phyloP scores from a whole-genome alignment of 2,888 invertebrate genomes.

The Papilio elwesi region DNA sequence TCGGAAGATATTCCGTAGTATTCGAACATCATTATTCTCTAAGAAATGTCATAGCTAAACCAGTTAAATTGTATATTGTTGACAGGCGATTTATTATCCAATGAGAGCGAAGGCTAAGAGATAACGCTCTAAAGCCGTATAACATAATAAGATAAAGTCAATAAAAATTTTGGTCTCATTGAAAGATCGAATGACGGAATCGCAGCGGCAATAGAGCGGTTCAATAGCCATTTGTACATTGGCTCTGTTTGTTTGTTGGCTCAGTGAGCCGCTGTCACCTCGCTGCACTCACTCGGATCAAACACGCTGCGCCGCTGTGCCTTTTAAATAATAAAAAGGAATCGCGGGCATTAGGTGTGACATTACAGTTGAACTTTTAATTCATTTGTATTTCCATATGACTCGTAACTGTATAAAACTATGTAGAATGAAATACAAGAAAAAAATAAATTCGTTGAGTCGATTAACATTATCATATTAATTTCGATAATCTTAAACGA shows the following conservation, averaged over 20 bases:
- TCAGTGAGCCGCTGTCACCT: conserved; percentile 58
- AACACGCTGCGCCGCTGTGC: conserved; percentile 4
- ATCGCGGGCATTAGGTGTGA: not conserved
- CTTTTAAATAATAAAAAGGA: conserved; percentile 17
- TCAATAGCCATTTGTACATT: conserved; percentile 66
- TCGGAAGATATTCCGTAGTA: too few relatives aligned
- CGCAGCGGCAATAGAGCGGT: conserved; percentile 66
- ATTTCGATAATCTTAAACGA: too few relatives aligned
- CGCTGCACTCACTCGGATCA: conserved; percentile 15
- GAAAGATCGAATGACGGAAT: conserved; percentile 72
- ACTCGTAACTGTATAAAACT: not conserved
- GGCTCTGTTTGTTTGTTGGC: conserved; percentile 66
- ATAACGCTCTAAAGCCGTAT: too few relatives aligned
- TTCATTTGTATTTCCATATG: not conserved
- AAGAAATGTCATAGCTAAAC: too few relatives aligned
- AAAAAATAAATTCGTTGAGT: not conserved
- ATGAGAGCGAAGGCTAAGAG: too few relatives aligned
- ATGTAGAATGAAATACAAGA: not conserved
- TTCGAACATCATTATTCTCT: too few relatives aligned
- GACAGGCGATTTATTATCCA: too few relatives aligned
- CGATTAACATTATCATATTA: too few relatives aligned
- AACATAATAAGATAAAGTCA: too few relatives aligned
- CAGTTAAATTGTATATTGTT: too few relatives aligned
- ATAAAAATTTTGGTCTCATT: conserved; percentile 72
- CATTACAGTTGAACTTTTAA: conserved; percentile 6